Evolutionary conservation across 2,888 invertebrate species (phyloP).

Genomic region (Crocallis elinguaria): DNA sequence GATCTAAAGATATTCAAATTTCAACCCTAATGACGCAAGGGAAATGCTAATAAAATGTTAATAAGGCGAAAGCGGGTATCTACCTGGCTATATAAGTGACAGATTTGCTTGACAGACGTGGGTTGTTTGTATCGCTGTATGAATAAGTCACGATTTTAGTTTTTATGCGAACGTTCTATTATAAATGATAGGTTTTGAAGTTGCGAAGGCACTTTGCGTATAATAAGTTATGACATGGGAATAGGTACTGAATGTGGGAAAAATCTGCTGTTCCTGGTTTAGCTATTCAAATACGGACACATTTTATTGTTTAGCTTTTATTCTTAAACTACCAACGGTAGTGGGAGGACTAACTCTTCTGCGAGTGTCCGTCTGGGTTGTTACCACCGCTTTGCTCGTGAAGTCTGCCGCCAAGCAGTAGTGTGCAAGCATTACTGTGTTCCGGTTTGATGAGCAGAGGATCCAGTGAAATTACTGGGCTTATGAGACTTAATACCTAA

Average conservation of each 20-base stretch:
- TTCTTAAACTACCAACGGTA: too few species aligned
- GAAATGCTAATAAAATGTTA: conserved; percentile 85
- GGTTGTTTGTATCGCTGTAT: conserved; percentile 76
- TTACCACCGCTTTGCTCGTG: too few species aligned
- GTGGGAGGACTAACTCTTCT: too few species aligned
- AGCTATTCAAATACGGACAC: too few species aligned
- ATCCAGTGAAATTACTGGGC: too few species aligned
- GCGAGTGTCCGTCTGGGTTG: too few species aligned
- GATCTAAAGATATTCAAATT: conserved; percentile 84
- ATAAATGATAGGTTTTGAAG: conserved; percentile 35
- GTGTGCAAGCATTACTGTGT: too few species aligned
- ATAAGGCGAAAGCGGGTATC: conserved; percentile 77
- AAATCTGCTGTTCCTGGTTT: conserved; percentile 8
- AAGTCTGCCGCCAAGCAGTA: too few species aligned
- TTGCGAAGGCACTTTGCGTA: conserved; percentile 19
- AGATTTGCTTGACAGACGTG: conserved; percentile 82
- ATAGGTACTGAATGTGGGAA: conserved; percentile 37
- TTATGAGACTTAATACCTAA: too few species aligned
- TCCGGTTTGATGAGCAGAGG: too few species aligned
- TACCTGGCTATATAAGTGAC: conserved; percentile 78
- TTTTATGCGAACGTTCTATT: conserved; percentile 54
- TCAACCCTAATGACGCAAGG: conserved; percentile 80
- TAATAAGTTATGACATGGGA: conserved; percentile 38
- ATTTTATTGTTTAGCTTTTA: too few species aligned
- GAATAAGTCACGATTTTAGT: conserved; percentile 81